Conservation (phyloP, 2,888 invertebrate species). For the Aphrophora alni region DNA sequence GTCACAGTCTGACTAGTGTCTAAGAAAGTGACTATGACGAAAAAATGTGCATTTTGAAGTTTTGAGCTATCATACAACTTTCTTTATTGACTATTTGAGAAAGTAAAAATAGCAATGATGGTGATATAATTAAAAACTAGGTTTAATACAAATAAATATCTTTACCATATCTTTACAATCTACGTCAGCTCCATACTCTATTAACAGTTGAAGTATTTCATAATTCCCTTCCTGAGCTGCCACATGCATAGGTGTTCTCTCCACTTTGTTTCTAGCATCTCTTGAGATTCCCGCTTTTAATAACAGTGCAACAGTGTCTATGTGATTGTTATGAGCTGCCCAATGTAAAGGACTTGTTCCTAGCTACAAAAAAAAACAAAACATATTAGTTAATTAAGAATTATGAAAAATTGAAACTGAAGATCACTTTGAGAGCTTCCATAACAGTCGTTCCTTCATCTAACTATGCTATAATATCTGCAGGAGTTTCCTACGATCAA, state of each 20-base stretch:
- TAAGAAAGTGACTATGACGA: too few relatives aligned
- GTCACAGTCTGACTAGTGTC: too few relatives aligned
- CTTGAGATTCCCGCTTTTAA: slow-evolving; percentile 85
- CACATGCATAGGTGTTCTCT: slow-evolving; percentile 89
- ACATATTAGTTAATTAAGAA: neutral
- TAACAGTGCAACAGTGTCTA: slow-evolving; percentile 79
- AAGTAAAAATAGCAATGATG: too few relatives aligned
- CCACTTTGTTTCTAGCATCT: slow-evolving; percentile 91
- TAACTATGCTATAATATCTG: neutral
- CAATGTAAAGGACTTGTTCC: slow-evolving; percentile 91
- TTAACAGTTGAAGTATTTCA: slow-evolving; percentile 71
- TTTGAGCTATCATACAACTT: too few relatives aligned
- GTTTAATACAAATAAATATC: too few relatives aligned
- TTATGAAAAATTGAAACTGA: slow-evolving; percentile 11
- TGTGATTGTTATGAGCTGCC: slow-evolving; percentile 81
- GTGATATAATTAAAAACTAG: too few relatives aligned
- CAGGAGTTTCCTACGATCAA: neutral
- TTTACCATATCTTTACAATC: slow-evolving; percentile 81
- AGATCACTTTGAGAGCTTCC: neutral
- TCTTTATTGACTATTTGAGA: too few relatives aligned
- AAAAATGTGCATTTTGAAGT: too few relatives aligned
- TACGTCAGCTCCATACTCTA: slow-evolving; percentile 73
- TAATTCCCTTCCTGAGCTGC: slow-evolving; percentile 86
- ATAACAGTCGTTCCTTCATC: too few relatives aligned
- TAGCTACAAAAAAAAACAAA: slow-evolving; percentile 62